Evolutionary conservation across 2,888 invertebrate genomes (phyloP), one percentile per base, ranked within the genome.

Genomic region (Lepeophtheirus nordmannii): DNA sequence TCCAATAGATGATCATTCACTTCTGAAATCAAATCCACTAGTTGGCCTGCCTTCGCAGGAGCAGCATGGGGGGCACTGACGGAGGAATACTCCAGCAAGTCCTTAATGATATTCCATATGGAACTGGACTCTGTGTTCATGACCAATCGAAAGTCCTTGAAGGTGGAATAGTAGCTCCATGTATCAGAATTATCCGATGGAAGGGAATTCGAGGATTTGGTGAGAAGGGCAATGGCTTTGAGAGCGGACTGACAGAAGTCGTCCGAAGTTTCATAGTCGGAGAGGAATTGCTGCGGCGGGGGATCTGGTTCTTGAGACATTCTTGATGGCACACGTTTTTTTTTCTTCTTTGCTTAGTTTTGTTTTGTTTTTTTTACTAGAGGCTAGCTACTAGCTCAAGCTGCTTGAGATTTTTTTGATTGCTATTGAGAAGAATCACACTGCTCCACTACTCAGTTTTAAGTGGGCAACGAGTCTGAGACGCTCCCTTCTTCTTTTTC

Each of bases 1-100:
- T 93, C 92, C 62, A 92, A 77, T 68, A 91, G 80, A 60, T 81
- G 79, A 76, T 93, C 92, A 77, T 90, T 92, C 14, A 83, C 83
- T 72, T 91, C 90, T 37, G 85, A 78, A 12, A 93, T 73, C 71
- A 86, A 79, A 69, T 92, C 91, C 71, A 84, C 82, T 73, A 83
- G 82, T 69, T 85, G 84, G 9, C 14, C 12, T 12, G 38, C n/a
- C 17, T 30, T 30, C 38, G 12, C 38, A 9, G 23, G 5, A 17
- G 5, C 41, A 14, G n/a, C 11, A 14, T n/a, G 14, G 17, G n/a
- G 17, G 20, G 46, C 23, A 17, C 23, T 40, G 7, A 63, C 20
- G 7, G n/a, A n/a, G 41, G 40, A n/a, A 14, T 20, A 30, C 12
- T 20, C 17, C 46, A 63, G 20, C 46, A 63, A 5, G 22, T 41